phyloP scores from a whole-genome alignment of 37 sponge, comb jelly and placozoan genomes.

The Chondrilla cf. caribensis region DNA sequence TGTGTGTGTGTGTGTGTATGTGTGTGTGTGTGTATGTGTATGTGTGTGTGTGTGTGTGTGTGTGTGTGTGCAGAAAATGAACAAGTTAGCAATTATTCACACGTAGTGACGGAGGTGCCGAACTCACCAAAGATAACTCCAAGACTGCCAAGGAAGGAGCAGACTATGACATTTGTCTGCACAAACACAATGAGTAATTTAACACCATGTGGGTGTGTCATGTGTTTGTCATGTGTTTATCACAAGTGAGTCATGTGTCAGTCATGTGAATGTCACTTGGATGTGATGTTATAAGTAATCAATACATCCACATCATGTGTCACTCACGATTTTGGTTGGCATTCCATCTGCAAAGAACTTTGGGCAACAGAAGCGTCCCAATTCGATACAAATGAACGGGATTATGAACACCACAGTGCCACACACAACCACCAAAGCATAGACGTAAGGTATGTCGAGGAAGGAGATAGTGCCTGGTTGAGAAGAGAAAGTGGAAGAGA shows the following conservation, averaged over 20 bases:
- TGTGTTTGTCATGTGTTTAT: too few relatives aligned
- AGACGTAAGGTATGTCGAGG: conserved; percentile 15
- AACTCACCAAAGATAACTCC: conserved; percentile 15
- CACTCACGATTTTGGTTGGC: not conserved
- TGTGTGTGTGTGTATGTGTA: too few relatives aligned
- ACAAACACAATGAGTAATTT: too few relatives aligned
- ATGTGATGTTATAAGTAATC: not conserved
- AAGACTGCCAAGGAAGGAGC: conserved; percentile 11
- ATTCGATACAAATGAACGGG: not conserved
- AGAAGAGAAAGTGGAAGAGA: not conserved
- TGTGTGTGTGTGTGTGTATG: too few relatives aligned
- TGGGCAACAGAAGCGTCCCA: not conserved
- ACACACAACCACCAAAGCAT: conserved; percentile 21
- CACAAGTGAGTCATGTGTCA: too few relatives aligned
- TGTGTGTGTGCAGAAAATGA: too few relatives aligned
- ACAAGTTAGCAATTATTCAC: too few relatives aligned
- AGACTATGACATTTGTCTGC: conserved; percentile 14
- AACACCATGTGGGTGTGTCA: not conserved
- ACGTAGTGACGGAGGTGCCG: too few relatives aligned
- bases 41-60: too few relatives aligned
- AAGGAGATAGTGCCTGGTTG: not conserved
- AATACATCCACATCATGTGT: not conserved
- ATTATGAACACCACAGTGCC: not conserved
- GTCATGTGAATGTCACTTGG: not conserved
- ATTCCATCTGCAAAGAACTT: not conserved